Evolutionary conservation across 2,888 invertebrate species (phyloP).

Genomic region (Mesoligia furuncula): DNA sequence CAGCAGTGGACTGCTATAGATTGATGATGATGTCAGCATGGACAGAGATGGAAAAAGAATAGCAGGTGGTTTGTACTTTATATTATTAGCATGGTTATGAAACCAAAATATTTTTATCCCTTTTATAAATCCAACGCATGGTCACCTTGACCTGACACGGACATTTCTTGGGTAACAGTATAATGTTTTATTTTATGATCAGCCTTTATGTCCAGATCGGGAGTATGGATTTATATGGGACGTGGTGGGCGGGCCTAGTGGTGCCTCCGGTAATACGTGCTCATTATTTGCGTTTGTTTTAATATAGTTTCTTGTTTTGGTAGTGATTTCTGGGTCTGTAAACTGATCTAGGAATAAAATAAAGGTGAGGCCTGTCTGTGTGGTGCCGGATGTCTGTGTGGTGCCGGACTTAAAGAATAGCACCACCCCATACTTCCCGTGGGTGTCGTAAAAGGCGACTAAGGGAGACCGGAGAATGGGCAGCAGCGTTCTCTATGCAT

Average conservation of each 20-base stretch:
- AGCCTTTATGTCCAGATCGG: constrained; percentile 61
- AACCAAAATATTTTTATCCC: neutral
- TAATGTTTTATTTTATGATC: constrained; percentile 70
- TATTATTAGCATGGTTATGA: neutral
- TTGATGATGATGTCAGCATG: no score
- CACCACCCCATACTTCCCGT: no score
- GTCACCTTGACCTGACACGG: constrained; percentile 44
- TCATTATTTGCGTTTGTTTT: constrained; percentile 33
- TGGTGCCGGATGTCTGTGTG: no score
- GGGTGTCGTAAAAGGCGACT: no score
- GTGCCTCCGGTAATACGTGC: constrained; percentile 23
- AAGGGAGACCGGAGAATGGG: no score
- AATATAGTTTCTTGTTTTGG: neutral
- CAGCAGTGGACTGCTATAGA: no score
- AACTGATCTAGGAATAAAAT: neutral
- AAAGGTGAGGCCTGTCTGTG: no score
- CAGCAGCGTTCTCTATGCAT: no score
- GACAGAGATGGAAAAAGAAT: no score
- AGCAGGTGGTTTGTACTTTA: no score
- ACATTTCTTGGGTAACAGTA: constrained; percentile 59
- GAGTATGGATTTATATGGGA: constrained; percentile 63
- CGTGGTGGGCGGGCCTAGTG: constrained; percentile 15
- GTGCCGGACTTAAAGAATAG: no score
- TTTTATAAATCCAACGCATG: constrained; percentile 6
- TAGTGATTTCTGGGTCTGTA: neutral